Base-by-base conservation (phyloP, 1,140 invertebrate species). In the Cepaea nemoralis region DNA sequence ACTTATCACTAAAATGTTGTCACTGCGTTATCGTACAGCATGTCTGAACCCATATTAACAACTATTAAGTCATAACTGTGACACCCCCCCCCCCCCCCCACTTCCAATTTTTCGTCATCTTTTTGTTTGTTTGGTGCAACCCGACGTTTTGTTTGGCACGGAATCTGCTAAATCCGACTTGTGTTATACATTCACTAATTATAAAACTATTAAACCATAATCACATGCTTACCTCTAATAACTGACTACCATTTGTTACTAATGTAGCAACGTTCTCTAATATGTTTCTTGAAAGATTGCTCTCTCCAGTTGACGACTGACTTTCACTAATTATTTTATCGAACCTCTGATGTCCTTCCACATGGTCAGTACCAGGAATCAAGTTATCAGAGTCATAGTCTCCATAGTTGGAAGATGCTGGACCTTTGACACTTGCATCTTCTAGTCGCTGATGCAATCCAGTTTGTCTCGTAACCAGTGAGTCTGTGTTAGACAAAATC, bases 241-340 rank as follows among this genome's bases (percentile, higher is more conserved):
- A 39, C 45, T 80, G 77, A 71, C 77, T 80, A 8, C 67, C 67
- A 42, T 80, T 80, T 55, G 45, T 69, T 22, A 66, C n/a, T n/a
- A 80, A 5, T 22, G 50, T 55, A 22, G 50, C 50, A 12, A 55
- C 24, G 22, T 55, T 55, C 14, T 55, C 50, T 14, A 22, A n/a
- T 5, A 55, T 24, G n/a, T 6, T 16, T 16, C 8, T 45, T 6
- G 42, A 14, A 55, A 55, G 14, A 55, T 14, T 6, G 24, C 6
- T 5, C 3, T 24, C 50, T 22, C 50, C 12, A 12, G 3, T 24
- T 22, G 12, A 14, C 14, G 50, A 14, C n/a, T 55, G 50, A 12
- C 12, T 55, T n/a, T 24, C 50, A 55, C 14, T 5, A 55, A 55
- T 22, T n/a, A 55, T 55, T 22, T 55, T 22, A 24, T 55, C n/a